Evolutionary conservation across 2,888 invertebrate species (phyloP), one percentile per base, ranked within the genome.

Genomic region (Pandemis heparana): DNA sequence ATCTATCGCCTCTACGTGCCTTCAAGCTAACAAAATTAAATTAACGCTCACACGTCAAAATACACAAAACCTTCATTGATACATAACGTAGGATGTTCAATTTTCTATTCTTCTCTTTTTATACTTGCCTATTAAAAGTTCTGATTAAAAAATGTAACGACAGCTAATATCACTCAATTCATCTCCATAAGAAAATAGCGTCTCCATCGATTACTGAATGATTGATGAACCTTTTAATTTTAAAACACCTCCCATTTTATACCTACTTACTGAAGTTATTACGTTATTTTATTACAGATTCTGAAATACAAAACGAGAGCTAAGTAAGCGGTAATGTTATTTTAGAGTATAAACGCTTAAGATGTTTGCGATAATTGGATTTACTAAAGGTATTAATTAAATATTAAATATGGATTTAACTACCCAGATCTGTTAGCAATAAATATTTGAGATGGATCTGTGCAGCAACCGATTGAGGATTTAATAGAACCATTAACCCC

Each of bases 401-500:
- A 59, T 59, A 73, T 41, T 68, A 61, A 63, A 59, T 43, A 61
- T 38, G 16, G 14, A 71, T 66, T 61, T 61, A 66, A 14, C 38
- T 41, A 48, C 62, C 41, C n/a, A 16, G 16, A 43, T 43, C 43
- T 43, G 18, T 60, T 62, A 53, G 32, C 7, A 46, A 63, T 63
- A 73, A 62, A 63, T 67, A 59, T 63, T 68, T 63, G 1, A 63
- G 56, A 59, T 38, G 51, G 56, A 68, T 68, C 66, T 51, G 48
- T 38, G 39, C 41, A 61, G 32, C 66, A 66, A 6, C 68, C 63
- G 59, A 68, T 68, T 77, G 51, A 75, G 77, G 79, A 81, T 75
- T 67, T 80, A 82, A 86, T 86, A 78, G 76, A 75, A 76, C 84
- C 83, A 87, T 87, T 88, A 86, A 85, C 84, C 85, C 84, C 83